A percentile compares a stretch with the other conserved stretches of the same genome.
Conservation (phyloP, 2,113 vertebrate genomes). For the Oxyura jamaicensis region DNA sequence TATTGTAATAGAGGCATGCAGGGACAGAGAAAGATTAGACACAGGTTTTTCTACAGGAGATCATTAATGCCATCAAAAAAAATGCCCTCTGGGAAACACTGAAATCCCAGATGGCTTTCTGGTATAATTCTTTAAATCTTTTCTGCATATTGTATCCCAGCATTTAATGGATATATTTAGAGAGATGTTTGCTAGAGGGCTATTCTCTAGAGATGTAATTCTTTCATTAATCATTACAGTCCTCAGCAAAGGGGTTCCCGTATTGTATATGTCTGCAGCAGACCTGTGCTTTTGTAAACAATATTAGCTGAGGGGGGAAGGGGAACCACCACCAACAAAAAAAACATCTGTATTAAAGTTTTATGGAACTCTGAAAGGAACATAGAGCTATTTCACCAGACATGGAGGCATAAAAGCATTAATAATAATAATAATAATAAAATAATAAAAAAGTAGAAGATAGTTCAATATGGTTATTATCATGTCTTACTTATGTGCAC, state of each 20-base stretch:
- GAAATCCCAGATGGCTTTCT: constrained; percentile 25
- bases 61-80: constrained; percentile 30
- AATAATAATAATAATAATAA: too few relatives aligned
- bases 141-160: constrained; percentile 12
- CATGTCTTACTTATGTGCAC: not conserved
- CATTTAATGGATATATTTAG: constrained; percentile 44
- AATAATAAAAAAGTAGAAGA: not conserved
- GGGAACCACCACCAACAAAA: not conserved
- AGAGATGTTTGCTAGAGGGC: constrained; percentile 19
- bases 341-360: not conserved
- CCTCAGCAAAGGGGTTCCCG: not conserved
- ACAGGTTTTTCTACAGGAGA: constrained; percentile 35
- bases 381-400: not conserved
- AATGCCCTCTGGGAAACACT: constrained; percentile 15
- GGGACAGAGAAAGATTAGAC: constrained; percentile 27
- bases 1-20: not conserved
- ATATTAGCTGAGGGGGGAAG: not conserved
- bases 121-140: constrained; percentile 30
- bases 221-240: constrained; percentile 31
- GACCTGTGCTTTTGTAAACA: not conserved
- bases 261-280: not conserved
- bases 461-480: not conserved
- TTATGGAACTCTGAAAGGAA: not conserved
- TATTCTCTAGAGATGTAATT: not conserved
- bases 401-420: not conserved